Base-by-base conservation (phyloP, 2,888 invertebrate species). In the Torymus aiolomorphi region DNA sequence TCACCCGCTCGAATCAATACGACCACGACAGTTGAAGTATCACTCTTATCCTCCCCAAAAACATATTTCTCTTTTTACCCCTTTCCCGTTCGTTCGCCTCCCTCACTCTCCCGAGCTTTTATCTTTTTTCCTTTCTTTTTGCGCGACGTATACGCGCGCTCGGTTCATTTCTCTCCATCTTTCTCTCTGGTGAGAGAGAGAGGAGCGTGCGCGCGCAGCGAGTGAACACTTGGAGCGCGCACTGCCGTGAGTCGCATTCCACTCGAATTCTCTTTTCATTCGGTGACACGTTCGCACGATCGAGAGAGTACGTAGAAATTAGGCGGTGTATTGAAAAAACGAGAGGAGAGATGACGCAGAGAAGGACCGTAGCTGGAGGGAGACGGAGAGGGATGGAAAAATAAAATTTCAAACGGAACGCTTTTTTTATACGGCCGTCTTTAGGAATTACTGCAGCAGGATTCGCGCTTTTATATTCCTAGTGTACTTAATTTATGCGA, bases 231-330 rank as follows among this genome's bases (percentile, higher is more conserved):
- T 57, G n/a, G 18, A n/a, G 18, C 16, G 11, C 11, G 18, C 57
- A 42, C 42, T 42, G 8, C 42, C 42, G 8, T 42, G 42, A 42
- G 63, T 24, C 12, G 31, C 24, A 13, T 62, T 62, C 70, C 65
- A 49, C 65, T 78, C 49, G 71, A 71, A 73, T 69, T 74, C 75
- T 70, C 76, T 80, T 69, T 79, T 74, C 63, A 74, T 72, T 59
- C 52, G 52, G 16, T 16, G 16, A 14, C 31, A 16, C 72, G 61
- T 73, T 77, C 31, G 18, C 14, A 10, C 67, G 61, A 52, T 57
- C 59, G 31, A 49, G 49, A 63, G 31, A 20, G 20, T 74, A 49
- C 63, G 63, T 59, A 69, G 57, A 51, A 67, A 79, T 79, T 62
- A 69, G 51, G 67, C 61, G 52, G 61, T 56, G 54, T 61, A 69